A percentile compares a stretch with the other conserved stretches of the same genome.
These are phyloP conservation scores for Alcis repandata DNA, from an alignment of 2,888 invertebrate species.

Conservation along the genomic window DNA sequence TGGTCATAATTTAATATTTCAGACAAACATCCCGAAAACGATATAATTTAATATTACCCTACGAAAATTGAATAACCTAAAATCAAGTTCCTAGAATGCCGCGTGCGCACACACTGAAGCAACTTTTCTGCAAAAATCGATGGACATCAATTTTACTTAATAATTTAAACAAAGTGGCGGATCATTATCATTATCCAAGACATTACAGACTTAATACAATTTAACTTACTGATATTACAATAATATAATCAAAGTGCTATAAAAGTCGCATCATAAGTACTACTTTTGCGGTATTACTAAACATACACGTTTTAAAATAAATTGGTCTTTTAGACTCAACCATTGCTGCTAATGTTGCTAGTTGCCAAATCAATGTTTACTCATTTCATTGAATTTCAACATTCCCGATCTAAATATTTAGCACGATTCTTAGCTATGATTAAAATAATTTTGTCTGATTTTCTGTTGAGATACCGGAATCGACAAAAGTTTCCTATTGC, in stretches of 20 bases:
- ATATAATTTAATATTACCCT: slow-evolving; percentile 33
- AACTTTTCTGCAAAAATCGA: slow-evolving; percentile 9
- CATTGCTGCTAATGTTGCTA: slow-evolving; percentile 12
- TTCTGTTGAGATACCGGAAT: not conserved
- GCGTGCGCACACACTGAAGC: slow-evolving; percentile 1
- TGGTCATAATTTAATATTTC: slow-evolving; percentile 33
- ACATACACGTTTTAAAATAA: slow-evolving; percentile 21
- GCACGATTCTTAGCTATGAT: not conserved
- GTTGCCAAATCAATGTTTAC: slow-evolving; percentile 9
- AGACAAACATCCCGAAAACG: slow-evolving; percentile 42
- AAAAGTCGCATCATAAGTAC: slow-evolving; percentile 27
- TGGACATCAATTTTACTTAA: slow-evolving; percentile 25
- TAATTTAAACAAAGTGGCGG: slow-evolving; percentile 24
- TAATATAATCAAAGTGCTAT: slow-evolving; percentile 18
- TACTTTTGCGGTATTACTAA: slow-evolving; percentile 20
- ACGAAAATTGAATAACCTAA: slow-evolving; percentile 27
- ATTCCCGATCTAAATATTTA: slow-evolving; percentile 11
- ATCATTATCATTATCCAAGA: slow-evolving; percentile 17
- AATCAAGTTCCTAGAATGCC: slow-evolving; percentile 21
- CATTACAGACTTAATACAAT: slow-evolving; percentile 20
- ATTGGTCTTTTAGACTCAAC: slow-evolving; percentile 18
- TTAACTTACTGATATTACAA: slow-evolving; percentile 25
- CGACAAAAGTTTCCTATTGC: not conserved
- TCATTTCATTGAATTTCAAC: not conserved
- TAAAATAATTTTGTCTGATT: not conserved